phyloP scores from a whole-genome alignment of 2,888 invertebrate species.

The Eupeodes luniger region DNA sequence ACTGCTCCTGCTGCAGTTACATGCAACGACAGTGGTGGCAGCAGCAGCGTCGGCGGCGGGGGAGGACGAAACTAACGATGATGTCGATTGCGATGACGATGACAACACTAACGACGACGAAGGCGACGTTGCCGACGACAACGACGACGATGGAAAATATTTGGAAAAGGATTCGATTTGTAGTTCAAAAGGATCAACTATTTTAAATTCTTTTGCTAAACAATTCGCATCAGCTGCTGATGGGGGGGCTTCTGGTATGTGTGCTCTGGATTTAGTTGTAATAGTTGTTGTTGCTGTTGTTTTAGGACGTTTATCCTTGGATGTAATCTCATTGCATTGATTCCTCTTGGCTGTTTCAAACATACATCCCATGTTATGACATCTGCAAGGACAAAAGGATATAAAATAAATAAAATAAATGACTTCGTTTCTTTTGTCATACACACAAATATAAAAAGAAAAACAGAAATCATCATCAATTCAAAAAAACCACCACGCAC shows the following conservation, averaged over 20 bases:
- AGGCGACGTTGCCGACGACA: constrained; percentile 3
- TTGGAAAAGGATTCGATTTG: constrained; percentile 70
- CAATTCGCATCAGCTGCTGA: constrained; percentile 41
- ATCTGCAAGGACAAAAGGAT: constrained; percentile 87
- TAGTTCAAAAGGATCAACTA: constrained; percentile 65
- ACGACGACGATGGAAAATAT: constrained; percentile 57
- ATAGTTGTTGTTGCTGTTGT: constrained; percentile 68
- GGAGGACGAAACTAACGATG: constrained; percentile 7
- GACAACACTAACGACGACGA: constrained; percentile 16
- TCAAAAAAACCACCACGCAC: not conserved
- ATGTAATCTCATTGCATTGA: constrained; percentile 74
- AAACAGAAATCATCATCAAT: constrained; percentile 61
- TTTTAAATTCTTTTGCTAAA: constrained; percentile 51
- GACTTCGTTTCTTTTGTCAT: not conserved
- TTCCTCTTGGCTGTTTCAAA: constrained; percentile 86
- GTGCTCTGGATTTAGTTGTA: constrained; percentile 54
- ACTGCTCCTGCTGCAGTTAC: constrained; percentile 31
- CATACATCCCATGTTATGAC: constrained; percentile 96
- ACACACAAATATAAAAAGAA: constrained; percentile 31
- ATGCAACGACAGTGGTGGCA: not conserved
- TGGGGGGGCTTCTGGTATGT: constrained; percentile 49
- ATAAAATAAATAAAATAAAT: constrained; percentile 47
- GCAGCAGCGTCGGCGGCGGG: not conserved
- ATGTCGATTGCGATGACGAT: not conserved
- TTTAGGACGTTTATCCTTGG: constrained; percentile 74